Conservation (phyloP, 2,113 vertebrate genomes). For the Thamnaconus septentrionalis region DNA sequence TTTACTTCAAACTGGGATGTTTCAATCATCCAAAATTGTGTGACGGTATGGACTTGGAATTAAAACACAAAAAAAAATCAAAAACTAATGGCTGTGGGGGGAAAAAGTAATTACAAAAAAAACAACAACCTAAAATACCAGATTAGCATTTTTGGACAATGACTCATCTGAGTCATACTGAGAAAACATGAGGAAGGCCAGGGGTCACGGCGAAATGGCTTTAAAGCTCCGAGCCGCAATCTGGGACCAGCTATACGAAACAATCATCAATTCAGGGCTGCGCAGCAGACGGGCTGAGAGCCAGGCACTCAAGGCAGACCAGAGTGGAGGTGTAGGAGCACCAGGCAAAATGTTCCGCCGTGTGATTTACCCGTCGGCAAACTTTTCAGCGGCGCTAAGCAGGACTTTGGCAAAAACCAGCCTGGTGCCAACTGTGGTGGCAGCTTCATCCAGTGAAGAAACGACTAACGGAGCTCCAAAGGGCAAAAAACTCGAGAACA, state of each 20-base stretch:
- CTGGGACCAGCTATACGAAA: background rate
- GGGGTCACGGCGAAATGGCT: background rate
- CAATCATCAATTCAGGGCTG: background rate
- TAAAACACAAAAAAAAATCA: background rate
- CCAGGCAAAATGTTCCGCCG: slow-evolving; percentile 18
- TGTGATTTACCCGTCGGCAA: slow-evolving; percentile 20
- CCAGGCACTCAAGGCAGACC: too few relatives aligned
- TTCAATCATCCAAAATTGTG: too few relatives aligned
- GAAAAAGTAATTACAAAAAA: slow-evolving; percentile 7
- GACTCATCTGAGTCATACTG: background rate
- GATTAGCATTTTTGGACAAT: slow-evolving; percentile 14
- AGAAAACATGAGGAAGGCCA: slow-evolving; percentile 5
- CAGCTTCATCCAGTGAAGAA: slow-evolving; percentile 30
- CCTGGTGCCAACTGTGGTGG: slow-evolving; percentile 34
- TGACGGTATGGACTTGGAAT: too few relatives aligned
- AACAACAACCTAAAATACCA: background rate
- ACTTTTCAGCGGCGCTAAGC: slow-evolving; percentile 24
- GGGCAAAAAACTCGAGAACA: slow-evolving; percentile 18
- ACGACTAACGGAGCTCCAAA: slow-evolving; percentile 33
- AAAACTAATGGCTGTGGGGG: too few relatives aligned
- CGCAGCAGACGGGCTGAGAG: background rate
- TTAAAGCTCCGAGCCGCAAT: background rate
- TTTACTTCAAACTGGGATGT: too few relatives aligned
- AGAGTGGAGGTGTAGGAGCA: background rate
- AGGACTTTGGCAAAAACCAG: slow-evolving; percentile 26